These are phyloP conservation scores for Microctenopoma stevenorrisi DNA, from an alignment of 2,797 vertebrate species.

Conservation along the genomic window DNA sequence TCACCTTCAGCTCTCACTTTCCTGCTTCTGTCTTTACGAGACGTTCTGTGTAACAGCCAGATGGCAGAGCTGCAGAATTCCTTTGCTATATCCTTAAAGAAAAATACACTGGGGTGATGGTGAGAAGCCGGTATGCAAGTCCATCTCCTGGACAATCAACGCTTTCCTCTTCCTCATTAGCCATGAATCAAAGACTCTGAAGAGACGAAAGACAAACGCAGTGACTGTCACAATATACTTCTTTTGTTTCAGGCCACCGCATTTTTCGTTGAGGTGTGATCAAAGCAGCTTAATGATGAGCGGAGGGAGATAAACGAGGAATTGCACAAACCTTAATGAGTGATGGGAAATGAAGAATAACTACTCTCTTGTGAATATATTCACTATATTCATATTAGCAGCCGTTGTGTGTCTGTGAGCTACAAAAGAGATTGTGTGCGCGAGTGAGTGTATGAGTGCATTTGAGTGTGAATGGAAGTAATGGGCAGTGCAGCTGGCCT, in stretches of 20 bases:
- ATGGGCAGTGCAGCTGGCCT: constrained; percentile 91
- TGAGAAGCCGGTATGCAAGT: constrained; percentile 23
- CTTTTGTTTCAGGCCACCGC: constrained; percentile 53
- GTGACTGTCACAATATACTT: constrained; percentile 50
- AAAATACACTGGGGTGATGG: neutral
- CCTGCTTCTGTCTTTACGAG: neutral
- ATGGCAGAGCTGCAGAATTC: neutral
- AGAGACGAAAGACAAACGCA: constrained; percentile 47
- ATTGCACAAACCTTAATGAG: constrained; percentile 61
- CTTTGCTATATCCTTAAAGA: neutral
- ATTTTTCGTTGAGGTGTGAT: constrained; percentile 58
- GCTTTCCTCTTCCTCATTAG: constrained; percentile 49
- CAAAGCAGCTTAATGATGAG: constrained; percentile 73
- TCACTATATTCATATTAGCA: constrained; percentile 50
- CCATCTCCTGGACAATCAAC: constrained; percentile 41
- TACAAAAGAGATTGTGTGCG: constrained; percentile 43
- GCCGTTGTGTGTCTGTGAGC: constrained; percentile 33
- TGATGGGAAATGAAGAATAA: constrained; percentile 53
- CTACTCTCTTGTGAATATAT: constrained; percentile 57
- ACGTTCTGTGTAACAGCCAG: constrained; percentile 12
- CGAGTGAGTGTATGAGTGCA: constrained; percentile 19
- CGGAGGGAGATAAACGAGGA: constrained; percentile 55
- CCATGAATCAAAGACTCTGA: constrained; percentile 57
- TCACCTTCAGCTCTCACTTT: neutral
- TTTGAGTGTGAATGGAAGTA: constrained; percentile 72